Base-by-base conservation (phyloP, 2,113 vertebrate species). In the Butorides virescens region DNA sequence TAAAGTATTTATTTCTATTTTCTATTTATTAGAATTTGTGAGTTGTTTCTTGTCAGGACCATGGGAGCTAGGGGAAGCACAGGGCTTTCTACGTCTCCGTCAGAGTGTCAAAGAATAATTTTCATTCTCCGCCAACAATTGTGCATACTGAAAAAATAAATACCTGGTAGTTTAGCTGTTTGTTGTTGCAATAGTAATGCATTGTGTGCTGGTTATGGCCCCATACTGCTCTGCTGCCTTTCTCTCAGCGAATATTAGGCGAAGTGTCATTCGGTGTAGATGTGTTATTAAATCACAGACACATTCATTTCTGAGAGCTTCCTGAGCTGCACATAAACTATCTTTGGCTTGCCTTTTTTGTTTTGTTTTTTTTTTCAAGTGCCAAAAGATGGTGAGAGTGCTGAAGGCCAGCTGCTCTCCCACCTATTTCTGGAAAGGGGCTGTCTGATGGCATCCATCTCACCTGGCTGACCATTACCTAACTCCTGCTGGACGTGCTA, bases 1-100 rank as follows among this genome's bases (percentile, higher is more conserved):
- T 96, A 95, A 96, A 90, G 81, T 95, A 93, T 97, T 98, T 97
- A 94, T 96, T 97, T 97, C 97, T 96, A 55, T 95, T 97, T 96
- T 96, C 72, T 74, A 37, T 71, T 89, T 94, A 95, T 97, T 96
- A 96, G 77, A 96, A 97, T 93, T 88, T 88, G 93, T 94, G 93
- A 71, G 80, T 37, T 86, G 88, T 77, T 95, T 94, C 88, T 95
- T 90, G 82, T 88, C 92, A 94, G 63, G 68, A 95, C 71, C 47
- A 50, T 25, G 53, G 65, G 82, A 95, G 63, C 78, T 37, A 85
- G 47, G 62, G 61, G 66, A 93, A 65, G 67, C 77, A 52, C 86
- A 39, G 77, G 34, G 32, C 52, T 93, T 95, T 95, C 91, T 84
- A n/a, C 0, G 1, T 30, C 47, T 94, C 55, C 7, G n/a, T 72